Evolutionary conservation across 2,888 invertebrate genomes (phyloP).

Genomic region (Megamerina dolium): DNA sequence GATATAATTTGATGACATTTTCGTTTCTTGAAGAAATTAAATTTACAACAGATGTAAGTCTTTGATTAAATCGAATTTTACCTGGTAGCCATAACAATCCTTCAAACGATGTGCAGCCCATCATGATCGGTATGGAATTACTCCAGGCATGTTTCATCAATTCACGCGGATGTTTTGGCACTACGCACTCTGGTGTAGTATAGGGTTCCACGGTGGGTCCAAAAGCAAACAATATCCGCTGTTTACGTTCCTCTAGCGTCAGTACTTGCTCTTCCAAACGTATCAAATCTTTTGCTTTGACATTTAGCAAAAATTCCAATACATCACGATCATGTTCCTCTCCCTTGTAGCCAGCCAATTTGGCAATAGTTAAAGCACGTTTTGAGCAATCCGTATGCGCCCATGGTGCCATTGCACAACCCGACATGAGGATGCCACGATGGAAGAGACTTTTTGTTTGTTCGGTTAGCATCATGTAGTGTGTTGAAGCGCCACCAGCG

Average conservation of each 20-base stretch:
- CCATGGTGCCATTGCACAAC: slow-evolving; percentile 36
- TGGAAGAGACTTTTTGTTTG: slow-evolving; percentile 49
- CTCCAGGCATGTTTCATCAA: slow-evolving; percentile 46
- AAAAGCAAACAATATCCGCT: slow-evolving; percentile 37
- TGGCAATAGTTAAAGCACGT: slow-evolving; percentile 38
- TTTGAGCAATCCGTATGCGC: slow-evolving; percentile 28
- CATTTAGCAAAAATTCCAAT: slow-evolving; percentile 39
- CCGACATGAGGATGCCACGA: slow-evolving; percentile 45
- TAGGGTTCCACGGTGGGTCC: slow-evolving; percentile 45
- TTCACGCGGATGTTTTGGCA: slow-evolving; percentile 39
- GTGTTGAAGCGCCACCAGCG: slow-evolving; percentile 51
- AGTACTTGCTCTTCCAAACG: slow-evolving; percentile 35
- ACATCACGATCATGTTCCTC: slow-evolving; percentile 45
- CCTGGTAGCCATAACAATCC: slow-evolving; percentile 38
- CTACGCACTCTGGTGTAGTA: slow-evolving; percentile 37
- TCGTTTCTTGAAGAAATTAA: slow-evolving; percentile 23
- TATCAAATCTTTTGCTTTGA: slow-evolving; percentile 37
- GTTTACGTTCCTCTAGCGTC: slow-evolving; percentile 31
- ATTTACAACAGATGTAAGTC: background rate
- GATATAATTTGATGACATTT: slow-evolving; percentile 21
- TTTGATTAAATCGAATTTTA: slow-evolving; percentile 20
- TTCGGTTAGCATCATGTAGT: slow-evolving; percentile 51
- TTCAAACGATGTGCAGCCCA: slow-evolving; percentile 44
- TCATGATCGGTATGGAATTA: slow-evolving; percentile 43
- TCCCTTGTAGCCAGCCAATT: slow-evolving; percentile 40